Conservation (phyloP, 1,140 invertebrate species). For the Drosophila lini region DNA sequence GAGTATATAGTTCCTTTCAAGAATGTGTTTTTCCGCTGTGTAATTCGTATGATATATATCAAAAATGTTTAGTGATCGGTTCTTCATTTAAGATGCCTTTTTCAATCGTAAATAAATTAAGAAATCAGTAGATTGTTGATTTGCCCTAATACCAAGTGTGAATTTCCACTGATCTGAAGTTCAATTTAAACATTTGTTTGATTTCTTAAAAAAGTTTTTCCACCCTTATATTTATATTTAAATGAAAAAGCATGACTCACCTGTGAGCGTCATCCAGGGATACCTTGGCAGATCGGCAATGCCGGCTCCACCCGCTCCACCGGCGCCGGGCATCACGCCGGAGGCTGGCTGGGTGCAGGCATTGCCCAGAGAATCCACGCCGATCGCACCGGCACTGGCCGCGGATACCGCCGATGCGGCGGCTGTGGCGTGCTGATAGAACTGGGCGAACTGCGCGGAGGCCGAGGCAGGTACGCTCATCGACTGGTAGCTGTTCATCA, state of each 20-base stretch:
- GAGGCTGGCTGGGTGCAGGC: conserved; percentile 87
- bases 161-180: neutral
- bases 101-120: neutral
- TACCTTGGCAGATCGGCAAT: conserved; percentile 94
- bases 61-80: neutral
- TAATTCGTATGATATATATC: conserved; percentile 16
- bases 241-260: conserved; percentile 85
- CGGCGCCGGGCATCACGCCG: conserved; percentile 85
- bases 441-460: conserved; percentile 89
- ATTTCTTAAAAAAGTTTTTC: neutral
- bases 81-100: neutral
- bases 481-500: conserved; percentile 84
- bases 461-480: conserved; percentile 84
- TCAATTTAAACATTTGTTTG: neutral
- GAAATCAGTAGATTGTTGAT: neutral
- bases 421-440: conserved; percentile 92
- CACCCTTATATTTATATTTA: neutral
- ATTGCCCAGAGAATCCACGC: conserved; percentile 82
- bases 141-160: neutral
- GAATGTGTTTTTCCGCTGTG: conserved; percentile 3
- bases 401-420: conserved; percentile 86
- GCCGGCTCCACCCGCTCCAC: conserved; percentile 87
- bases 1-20: neutral
- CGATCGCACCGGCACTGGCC: conserved; percentile 86
- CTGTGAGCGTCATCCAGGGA: conserved; percentile 99